Base-by-base conservation (phyloP, 2,797 vertebrate species). In the Diceros bicornis region DNA sequence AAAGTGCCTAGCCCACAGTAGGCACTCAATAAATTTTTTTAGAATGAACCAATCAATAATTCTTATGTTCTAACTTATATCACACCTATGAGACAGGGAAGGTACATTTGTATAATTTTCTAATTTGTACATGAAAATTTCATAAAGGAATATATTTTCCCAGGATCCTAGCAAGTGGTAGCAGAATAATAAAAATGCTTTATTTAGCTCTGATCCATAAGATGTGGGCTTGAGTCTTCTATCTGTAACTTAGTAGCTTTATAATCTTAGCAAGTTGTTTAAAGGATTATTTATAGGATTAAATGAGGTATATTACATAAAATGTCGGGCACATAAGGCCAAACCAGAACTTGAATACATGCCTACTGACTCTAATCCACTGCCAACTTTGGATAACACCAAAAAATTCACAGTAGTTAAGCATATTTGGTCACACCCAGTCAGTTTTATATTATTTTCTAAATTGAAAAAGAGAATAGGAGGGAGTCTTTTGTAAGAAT, bases 311-410 rank as follows among this genome's bases (percentile, higher is more conserved):
- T n/a, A 68, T 37, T 77, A 18, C 55, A 61, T 69, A 68, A 81
- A 88, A 75, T 34, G 3, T n/a, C 29, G 75, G 29, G 21, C 10
- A 75, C 9, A 34, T 34, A 57, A 84, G 59, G 32, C 18, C 52
- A 94, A 88, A 41, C 8, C 47, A 84, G 47, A 64, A 92, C 34
- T 89, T 89, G 21, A 94, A 83, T 83, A 29, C 11, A 44, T 34
- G 32, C 69, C 52, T 71, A 4, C 41, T 93, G 11, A 96, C 47
- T 69, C 7, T 62, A 71, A 89, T 37, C n/a, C 12, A 27, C 13
- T 20, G 4, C 6, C 47, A 84, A 50, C 64, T 78, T 72, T 83
- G 29, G 11, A 59, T 61, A 62, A 94, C 7, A 50, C 1, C 14
- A 68, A 89, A 72, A 85, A 59, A 13, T 78, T 52, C 44, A 87